A percentile compares a stretch with the other conserved stretches of the same genome.
Evolutionary conservation across 2,888 invertebrate genomes (phyloP).

Genomic region (Euzetes globulus): DNA sequence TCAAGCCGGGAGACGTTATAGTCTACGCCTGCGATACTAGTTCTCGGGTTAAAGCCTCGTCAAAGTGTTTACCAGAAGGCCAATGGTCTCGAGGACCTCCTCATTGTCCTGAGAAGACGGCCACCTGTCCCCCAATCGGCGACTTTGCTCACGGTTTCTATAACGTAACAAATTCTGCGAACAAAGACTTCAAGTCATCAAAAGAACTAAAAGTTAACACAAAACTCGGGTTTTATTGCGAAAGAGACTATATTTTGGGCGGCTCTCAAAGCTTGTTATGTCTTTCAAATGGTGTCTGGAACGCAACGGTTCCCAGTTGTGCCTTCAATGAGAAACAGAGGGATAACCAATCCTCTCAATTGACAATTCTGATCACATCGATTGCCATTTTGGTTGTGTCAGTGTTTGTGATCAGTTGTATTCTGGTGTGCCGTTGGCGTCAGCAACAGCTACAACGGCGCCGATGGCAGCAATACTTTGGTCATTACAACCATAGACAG

Average conservation of each 20-base stretch:
- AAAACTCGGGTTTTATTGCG: conserved; percentile 31
- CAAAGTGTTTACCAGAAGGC: conserved; percentile 29
- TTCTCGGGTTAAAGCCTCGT: background rate
- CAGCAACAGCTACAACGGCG: conserved; percentile 14
- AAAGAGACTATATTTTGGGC: conserved; percentile 36
- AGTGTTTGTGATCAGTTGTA: background rate
- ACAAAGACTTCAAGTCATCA: background rate
- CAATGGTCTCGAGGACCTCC: conserved; percentile 28
- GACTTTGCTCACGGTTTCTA: conserved; percentile 23
- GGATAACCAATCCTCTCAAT: background rate
- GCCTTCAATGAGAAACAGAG: background rate
- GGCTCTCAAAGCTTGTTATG: conserved; percentile 37
- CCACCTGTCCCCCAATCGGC: conserved; percentile 6
- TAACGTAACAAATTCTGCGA: background rate
- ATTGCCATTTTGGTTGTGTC: background rate
- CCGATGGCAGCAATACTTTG: conserved; percentile 34
- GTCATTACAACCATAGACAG: conserved; percentile 34
- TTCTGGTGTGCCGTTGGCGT: conserved; percentile 17
- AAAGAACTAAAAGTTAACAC: background rate
- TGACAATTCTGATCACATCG: conserved; percentile 5
- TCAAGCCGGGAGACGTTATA: conserved; percentile 29
- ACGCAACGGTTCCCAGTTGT: conserved; percentile 26
- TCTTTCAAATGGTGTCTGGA: conserved; percentile 39
- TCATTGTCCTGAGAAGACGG: conserved; percentile 28
- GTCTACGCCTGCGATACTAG: conserved; percentile 18